Base-by-base conservation (phyloP, 2,888 invertebrate species). In the Drosophila siamana region DNA sequence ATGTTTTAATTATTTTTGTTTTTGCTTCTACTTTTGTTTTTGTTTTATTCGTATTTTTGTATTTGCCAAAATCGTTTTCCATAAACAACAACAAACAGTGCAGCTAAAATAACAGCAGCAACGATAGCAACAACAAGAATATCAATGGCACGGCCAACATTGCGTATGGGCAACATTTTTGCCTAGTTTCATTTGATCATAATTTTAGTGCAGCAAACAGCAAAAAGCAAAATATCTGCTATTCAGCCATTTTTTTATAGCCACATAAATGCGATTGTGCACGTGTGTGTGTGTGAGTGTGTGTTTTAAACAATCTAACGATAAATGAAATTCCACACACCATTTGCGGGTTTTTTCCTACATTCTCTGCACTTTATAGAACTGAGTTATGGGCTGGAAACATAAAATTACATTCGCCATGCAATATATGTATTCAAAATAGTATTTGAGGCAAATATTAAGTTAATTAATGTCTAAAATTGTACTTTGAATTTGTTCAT, bases 151-250 rank as follows among this genome's bases (percentile, higher is more conserved):
- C 9, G 44, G 44, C 26, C 46, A 66, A 26, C 56, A 22, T 19
- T 71, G 47, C 59, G 67, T 71, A 67, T 74, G 60, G 19, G 30
- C 56, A 62, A 52, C 57, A 54, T 61, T 68, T 79, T 48, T 59
- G 60, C 57, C 48, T 71, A 61, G 63, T 76, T 69, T 30, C 68
- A 86, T 84, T 81, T 74, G 74, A 77, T 77, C 84, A 83, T 81
- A 86, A 77, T 69, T 75, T 86, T 80, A 73, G 56, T 63, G 68
- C 50, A 61, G 4, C 30, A 36, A 36, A 50, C 50, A 24, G 22
- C 22, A 51, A 7, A 28, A 44, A 9, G 15, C 30, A 43, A 44
- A 22, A 9, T 4, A 30, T 44, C n/a, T 73, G 51, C 60, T 67
- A 67, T 59, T 77, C 41, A 36, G 44, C 44, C 43, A 47, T 22